Evolutionary conservation across 35 echinoderm and acorn worm genomes (phyloP).

Genomic region (Strongylocentrotus purpuratus): DNA sequence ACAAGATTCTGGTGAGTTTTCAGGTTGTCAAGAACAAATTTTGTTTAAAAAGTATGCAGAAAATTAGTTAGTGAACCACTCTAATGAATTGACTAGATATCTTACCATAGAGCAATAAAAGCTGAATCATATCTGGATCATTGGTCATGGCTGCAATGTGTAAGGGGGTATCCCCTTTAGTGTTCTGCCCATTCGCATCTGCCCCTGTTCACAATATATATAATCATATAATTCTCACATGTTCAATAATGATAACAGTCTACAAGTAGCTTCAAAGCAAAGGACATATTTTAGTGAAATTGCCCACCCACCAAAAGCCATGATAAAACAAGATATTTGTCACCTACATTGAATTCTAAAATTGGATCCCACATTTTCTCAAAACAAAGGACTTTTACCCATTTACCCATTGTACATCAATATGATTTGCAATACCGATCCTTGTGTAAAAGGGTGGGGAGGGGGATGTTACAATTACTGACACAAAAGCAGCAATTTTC

Average conservation of each 20-base stretch:
- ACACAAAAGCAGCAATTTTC: too few relatives aligned
- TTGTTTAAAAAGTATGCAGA: too few relatives aligned
- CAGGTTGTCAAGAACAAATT: too few relatives aligned
- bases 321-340: neutral
- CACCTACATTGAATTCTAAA: neutral
- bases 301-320: neutral
- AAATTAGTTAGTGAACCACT: too few relatives aligned
- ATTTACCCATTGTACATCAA: too few relatives aligned
- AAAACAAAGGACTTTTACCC: neutral
- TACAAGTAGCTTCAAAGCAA: neutral
- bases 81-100: neutral
- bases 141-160: slow-evolving; percentile 55
- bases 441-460: too few relatives aligned
- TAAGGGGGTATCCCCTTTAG: slow-evolving; percentile 54
- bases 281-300: neutral
- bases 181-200: slow-evolving; percentile 59
- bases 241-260: neutral
- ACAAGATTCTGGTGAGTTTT: too few relatives aligned
- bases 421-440: too few relatives aligned
- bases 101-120: slow-evolving; percentile 53
- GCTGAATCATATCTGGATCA: slow-evolving; percentile 46
- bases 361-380: neutral
- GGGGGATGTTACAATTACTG: too few relatives aligned
- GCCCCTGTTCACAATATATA: slow-evolving; percentile 42
- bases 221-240: neutral